phyloP scores from a whole-genome alignment of 64 coral and sea anemone species.

The Platygyra sinensis region DNA sequence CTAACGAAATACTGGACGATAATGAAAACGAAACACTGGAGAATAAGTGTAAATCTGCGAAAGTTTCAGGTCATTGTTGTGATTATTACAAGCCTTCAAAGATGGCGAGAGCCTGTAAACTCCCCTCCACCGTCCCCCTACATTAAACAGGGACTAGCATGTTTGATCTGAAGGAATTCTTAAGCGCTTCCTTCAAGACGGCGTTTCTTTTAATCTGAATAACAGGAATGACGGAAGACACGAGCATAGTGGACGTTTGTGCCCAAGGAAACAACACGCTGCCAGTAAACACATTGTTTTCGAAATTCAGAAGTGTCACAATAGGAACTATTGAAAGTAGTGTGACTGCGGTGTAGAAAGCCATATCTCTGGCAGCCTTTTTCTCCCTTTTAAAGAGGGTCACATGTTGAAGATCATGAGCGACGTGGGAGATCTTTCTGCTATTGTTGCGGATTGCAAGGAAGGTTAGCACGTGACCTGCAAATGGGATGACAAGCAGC shows the following conservation, averaged over 20 bases:
- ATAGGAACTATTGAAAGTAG: background rate
- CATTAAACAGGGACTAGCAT: too few species aligned
- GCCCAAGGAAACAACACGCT: conserved; percentile 17
- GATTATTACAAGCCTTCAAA: too few species aligned
- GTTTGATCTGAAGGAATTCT: too few species aligned
- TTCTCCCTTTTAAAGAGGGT: conserved; percentile 13
- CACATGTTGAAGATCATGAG: background rate
- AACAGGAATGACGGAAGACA: conserved; percentile 4
- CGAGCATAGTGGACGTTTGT: background rate
- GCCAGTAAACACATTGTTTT: background rate
- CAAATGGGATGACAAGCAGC: background rate
- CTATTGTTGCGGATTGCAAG: conserved; percentile 1
- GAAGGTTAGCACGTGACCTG: background rate
- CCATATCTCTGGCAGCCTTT: background rate
- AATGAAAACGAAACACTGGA: too few species aligned
- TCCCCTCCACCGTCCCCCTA: too few species aligned
- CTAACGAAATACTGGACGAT: too few species aligned
- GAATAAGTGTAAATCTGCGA: too few species aligned
- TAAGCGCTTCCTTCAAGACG: background rate
- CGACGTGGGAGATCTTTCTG: background rate
- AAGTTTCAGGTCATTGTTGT: too few species aligned
- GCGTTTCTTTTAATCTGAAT: conserved; percentile 7
- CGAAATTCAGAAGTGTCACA: background rate
- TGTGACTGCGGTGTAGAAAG: background rate
- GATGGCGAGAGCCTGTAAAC: too few species aligned